Conservation (phyloP, 2,113 vertebrate genomes). For the Podarcis muralis region DNA sequence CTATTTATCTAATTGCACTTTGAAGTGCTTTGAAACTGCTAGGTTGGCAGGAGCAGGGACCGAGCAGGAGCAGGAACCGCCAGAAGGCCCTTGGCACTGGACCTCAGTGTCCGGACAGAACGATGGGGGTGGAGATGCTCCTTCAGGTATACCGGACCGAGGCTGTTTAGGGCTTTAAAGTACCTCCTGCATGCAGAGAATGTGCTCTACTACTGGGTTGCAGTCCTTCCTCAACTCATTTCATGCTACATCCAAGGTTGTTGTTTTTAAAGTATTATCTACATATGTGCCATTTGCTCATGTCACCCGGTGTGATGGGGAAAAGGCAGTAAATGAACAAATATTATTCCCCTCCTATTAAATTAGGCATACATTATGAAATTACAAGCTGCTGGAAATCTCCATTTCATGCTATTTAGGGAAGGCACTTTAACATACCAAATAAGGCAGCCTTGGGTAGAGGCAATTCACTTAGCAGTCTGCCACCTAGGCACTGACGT, state of each 20-base stretch:
- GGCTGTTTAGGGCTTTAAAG: no score
- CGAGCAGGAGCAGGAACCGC: no score
- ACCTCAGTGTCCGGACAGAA: no score
- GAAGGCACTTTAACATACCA: neutral
- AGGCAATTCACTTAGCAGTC: constrained; percentile 24
- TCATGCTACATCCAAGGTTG: neutral
- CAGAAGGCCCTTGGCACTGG: no score
- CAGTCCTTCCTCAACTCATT: neutral
- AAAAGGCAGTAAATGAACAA: neutral
- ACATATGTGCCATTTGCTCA: neutral
- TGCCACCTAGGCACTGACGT: neutral
- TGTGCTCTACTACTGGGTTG: neutral
- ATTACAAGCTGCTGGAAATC: constrained; percentile 22
- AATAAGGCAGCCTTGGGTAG: neutral
- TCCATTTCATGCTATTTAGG: neutral
- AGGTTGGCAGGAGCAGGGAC: no score
- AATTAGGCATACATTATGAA: constrained; percentile 34
- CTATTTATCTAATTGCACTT: no score
- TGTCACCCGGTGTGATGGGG: neutral
- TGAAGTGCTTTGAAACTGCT: no score
- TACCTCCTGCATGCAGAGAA: neutral
- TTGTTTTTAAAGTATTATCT: neutral
- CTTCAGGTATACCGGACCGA: no score
- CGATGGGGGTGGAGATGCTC: no score
- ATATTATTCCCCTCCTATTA: constrained; percentile 8